phyloP scores from a whole-genome alignment of 2,113 vertebrate genomes.

The Sinocyclocheilus anophthalmus region DNA sequence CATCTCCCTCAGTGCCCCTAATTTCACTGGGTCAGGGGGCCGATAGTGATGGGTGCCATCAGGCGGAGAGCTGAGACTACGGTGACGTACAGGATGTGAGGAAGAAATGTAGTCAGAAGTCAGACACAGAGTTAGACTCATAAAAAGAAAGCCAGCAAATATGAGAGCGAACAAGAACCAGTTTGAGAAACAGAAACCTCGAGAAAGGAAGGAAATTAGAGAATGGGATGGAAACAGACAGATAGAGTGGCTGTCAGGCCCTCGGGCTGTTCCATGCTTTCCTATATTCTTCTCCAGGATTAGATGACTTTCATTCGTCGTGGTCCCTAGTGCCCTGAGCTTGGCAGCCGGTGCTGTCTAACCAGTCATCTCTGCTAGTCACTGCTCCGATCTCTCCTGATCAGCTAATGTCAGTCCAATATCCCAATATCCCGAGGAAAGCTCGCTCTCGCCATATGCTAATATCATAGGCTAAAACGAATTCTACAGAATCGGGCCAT shows the following conservation, averaged over 20 bases:
- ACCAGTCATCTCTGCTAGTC: conserved; percentile 68
- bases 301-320: conserved; percentile 54
- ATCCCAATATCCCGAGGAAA: not conserved
- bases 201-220: conserved; percentile 23
- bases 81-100: not conserved
- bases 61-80: not conserved
- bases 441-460: not conserved
- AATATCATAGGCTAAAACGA: conserved; percentile 33
- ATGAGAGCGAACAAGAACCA: conserved; percentile 24
- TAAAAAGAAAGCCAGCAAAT: not conserved
- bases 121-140: not conserved
- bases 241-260: conserved; percentile 58
- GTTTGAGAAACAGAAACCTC: conserved; percentile 13
- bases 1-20: conserved; percentile 20
- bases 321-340: conserved; percentile 41
- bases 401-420: conserved; percentile 44
- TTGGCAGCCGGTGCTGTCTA: conserved; percentile 54
- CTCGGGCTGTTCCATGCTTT: conserved; percentile 63
- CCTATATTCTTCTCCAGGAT: conserved; percentile 35
- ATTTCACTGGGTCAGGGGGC: conserved; percentile 18
- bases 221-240: conserved; percentile 9
- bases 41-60: conserved; percentile 13
- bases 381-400: conserved; percentile 58
- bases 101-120: not conserved
- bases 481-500: not conserved